Conservation (phyloP, 2,888 invertebrate species). For the Cloeon dipterum region DNA sequence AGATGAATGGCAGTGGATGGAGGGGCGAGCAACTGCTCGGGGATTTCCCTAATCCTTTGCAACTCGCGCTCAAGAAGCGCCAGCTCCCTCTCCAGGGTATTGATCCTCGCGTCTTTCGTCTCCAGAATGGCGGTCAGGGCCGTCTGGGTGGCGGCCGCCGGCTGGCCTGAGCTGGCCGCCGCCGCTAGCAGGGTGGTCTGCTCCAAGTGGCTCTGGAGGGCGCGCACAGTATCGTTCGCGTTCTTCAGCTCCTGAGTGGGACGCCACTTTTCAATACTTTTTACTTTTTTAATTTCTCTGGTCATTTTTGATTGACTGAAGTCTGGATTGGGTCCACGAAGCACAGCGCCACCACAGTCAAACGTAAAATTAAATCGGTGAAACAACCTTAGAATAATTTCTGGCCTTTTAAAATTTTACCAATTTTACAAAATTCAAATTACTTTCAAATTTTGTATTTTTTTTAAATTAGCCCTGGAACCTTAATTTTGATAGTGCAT, state of each 20-base stretch:
- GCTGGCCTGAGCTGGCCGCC: conserved; percentile 1
- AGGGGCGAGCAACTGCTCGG: neutral
- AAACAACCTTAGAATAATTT: no score
- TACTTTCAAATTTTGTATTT: no score
- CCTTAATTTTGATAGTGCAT: no score
- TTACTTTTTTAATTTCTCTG: no score
- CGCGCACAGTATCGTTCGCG: conserved; percentile 63
- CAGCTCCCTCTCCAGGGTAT: conserved; percentile 68
- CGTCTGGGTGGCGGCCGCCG: conserved; percentile 1
- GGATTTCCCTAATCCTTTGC: conserved; percentile 23
- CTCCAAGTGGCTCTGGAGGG: conserved; percentile 58
- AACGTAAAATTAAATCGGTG: no score
- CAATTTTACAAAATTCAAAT: no score
- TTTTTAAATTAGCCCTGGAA: no score
- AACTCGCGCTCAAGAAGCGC: conserved; percentile 57
- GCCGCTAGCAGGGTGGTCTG: conserved; percentile 33
- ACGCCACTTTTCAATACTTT: no score
- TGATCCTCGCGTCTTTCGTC: conserved; percentile 70
- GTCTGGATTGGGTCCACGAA: no score
- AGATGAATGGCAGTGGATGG: neutral
- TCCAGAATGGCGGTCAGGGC: conserved; percentile 37
- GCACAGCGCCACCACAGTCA: no score
- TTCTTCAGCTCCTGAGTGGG: conserved; percentile 70
- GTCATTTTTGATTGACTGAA: no score
- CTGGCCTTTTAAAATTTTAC: no score